Evolutionary conservation across 2,113 vertebrate genomes (phyloP).

Genomic region (human): GRCh38 chr4:181689501-181690000

Average conservation of each 20-base stretch:
- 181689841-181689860: neutral
- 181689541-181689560: neutral
- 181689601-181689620: neutral
- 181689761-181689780: neutral
- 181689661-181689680: neutral
- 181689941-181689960: neutral
- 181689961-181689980: neutral
- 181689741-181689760: neutral
- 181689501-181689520: neutral
- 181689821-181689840: neutral
- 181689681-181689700: neutral
- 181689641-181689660: neutral
- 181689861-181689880: neutral
- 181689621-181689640: neutral
- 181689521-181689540: neutral
- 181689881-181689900: neutral
- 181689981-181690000: neutral
- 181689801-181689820: neutral
- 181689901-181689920: too few relatives aligned
- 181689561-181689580: neutral
- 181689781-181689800: neutral
- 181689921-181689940: neutral
- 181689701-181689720: neutral
- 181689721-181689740: neutral
- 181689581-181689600: neutral